Evolutionary conservation across 2,797 vertebrate genomes (phyloP), one percentile per base, ranked within the genome.

Genomic region (Cryptoblepharus egeriae): DNA sequence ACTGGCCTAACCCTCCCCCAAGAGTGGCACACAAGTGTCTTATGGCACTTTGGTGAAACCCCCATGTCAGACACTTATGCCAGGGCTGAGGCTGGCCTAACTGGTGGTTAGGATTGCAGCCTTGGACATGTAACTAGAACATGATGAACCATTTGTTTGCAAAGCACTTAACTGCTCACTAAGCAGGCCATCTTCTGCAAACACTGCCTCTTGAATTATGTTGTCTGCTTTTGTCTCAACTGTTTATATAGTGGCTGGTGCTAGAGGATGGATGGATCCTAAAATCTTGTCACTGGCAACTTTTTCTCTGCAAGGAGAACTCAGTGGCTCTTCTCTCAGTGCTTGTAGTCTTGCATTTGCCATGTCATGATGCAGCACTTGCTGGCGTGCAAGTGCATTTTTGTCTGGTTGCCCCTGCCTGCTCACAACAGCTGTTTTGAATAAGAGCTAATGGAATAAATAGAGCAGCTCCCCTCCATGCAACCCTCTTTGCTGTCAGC

Each of bases 381-480:
- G 10, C 64, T n/a, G 1, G 79, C 71, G 32, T 15, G n/a, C 10
- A 39, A 13, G 13, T 45, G 20, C 49, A 42, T n/a, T 69, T 22
- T 12, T 39, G 13, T 7, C 26, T 20, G 45, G 4, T 28, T 26
- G 30, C 28, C 57, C 45, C 42, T 58, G 30, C 63, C 30, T 1
- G 55, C 76, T 57, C 61, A 82, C 55, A 80, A 57, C 73, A 67
- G n/a, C 26, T 75, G 75, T 55, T 72, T 60, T 32, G 64, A 85
- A 35, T 60, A 35, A 61, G 61, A 57, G 18, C 61, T 39, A 39
- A 63, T 67, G 45, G 61, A 73, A 55, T 81, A 73, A 68, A 22
- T 24, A 10, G n/a, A 75, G 13, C 35, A 13, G 30, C n/a, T 30
- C 12, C 45, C 45, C 45, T 10, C 58, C 58, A 10, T 76, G 2